Evolutionary conservation across 2,888 invertebrate species (phyloP).

Genomic region (Bellardia pandia): DNA sequence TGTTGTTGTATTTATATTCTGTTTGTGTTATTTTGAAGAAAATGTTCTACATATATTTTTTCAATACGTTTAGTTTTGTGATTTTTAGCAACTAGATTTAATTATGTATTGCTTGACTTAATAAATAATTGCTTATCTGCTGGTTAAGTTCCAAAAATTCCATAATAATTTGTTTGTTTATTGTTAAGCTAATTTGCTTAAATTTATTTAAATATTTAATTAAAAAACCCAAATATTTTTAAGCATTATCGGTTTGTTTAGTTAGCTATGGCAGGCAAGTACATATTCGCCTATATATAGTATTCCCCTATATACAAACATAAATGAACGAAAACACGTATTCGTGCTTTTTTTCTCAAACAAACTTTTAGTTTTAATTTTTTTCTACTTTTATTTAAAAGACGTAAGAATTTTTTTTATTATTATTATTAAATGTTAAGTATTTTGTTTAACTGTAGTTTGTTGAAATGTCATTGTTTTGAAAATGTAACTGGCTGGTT

Average conservation of each 20-base stretch:
- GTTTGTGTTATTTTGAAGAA: too few relatives aligned
- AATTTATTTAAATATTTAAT: constrained; percentile 1
- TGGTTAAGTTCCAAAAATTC: too few relatives aligned
- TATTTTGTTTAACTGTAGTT: neutral
- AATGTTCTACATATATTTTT: too few relatives aligned
- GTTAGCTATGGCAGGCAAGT: neutral
- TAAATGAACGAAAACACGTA: constrained; percentile 45
- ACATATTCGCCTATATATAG: neutral
- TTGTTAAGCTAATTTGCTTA: neutral
- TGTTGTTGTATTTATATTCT: too few relatives aligned
- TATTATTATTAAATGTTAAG: constrained; percentile 2
- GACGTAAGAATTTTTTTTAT: constrained; percentile 37
- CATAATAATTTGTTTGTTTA: too few relatives aligned
- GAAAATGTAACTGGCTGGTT: neutral
- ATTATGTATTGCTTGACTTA: neutral
- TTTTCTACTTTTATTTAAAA: constrained; percentile 10
- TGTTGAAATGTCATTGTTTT: constrained; percentile 55
- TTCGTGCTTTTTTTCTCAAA: constrained; percentile 44
- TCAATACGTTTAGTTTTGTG: neutral
- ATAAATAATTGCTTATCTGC: neutral
- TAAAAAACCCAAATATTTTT: constrained; percentile 20
- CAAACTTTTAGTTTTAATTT: neutral
- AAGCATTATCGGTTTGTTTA: constrained; percentile 15
- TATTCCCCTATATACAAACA: neutral
- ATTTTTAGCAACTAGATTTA: too few relatives aligned